Evolutionary conservation across 1,140 invertebrate species (phyloP), one percentile per base, ranked within the genome.

Genomic region (Pogonomyrmex barbatus): DNA sequence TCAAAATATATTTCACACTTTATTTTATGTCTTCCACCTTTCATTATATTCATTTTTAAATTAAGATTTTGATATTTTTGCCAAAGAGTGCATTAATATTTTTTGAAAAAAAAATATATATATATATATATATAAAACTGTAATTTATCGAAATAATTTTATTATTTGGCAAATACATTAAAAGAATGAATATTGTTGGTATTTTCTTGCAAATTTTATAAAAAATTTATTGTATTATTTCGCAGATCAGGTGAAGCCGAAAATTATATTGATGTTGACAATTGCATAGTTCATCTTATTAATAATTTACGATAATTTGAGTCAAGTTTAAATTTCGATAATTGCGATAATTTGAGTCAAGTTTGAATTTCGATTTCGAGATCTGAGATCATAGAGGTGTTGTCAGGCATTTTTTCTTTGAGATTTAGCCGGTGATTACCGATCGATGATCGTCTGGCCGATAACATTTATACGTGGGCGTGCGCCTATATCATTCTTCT

Each of bases 381-480:
- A 33, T 65, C 33, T 67, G 60, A 85, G 68, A 24, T 67, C 68
- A 33, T 47, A 30, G 10, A 24, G 47, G 33, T 33, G 65, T 58
- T 39, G 14, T 30, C 33, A 56, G 24, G 24, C 24, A 24, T 24
- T 24, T 39, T 47, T 24, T 70, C 73, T 73, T 70, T 45, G 30
- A n/a, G 30, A 78, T 45, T n/a, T 33, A 30, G 24, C 36, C 3
- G 4, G 58, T 17, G 36, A 54, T 84, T 45, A 39, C 77, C 68
- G 71, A 83, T 87, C 86, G 63, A 71, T 50, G 67, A 88, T 88
- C 73, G 33, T n/a, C 4, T 30, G 65, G 36, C n/a, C 70, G 71
- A 47, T 75, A 83, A 56, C 17, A 39, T 45, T 33, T 14, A 9
- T 73, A 89, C 36, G 86, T 89, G 81, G 86, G 86, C 45, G 86